Evolutionary conservation across 1,140 invertebrate species (phyloP).

Genomic region (Rhynchophorus ferrugineus): DNA sequence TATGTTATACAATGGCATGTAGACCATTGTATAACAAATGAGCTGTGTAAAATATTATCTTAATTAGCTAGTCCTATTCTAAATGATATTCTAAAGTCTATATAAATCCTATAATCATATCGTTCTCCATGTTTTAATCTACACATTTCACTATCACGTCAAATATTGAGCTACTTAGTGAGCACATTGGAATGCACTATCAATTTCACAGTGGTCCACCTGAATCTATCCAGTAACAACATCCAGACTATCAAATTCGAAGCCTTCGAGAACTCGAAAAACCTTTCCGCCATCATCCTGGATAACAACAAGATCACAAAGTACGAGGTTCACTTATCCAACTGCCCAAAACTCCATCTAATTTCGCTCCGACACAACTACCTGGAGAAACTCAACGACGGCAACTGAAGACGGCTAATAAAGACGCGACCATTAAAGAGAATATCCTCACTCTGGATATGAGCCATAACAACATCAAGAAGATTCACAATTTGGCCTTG

Average conservation of each 20-base stretch:
- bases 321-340: slow-evolving; percentile 16
- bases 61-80: no score
- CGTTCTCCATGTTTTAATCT: no score
- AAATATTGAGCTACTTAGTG: no score
- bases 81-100: no score
- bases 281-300: slow-evolving; percentile 15
- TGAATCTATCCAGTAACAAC: slow-evolving; percentile 23
- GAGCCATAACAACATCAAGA: slow-evolving; percentile 25
- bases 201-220: slow-evolving; percentile 14
- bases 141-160: no score
- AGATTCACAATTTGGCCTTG: slow-evolving; percentile 20
- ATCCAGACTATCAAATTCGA: slow-evolving; percentile 12
- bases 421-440: slow-evolving; percentile 16
- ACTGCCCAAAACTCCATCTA: slow-evolving; percentile 12
- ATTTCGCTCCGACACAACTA: slow-evolving; percentile 24
- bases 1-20: no score
- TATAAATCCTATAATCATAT: no score
- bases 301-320: slow-evolving; percentile 24
- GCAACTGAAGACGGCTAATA: slow-evolving; percentile 16
- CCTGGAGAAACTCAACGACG: no score
- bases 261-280: slow-evolving; percentile 26
- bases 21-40: no score
- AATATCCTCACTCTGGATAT: slow-evolving; percentile 15
- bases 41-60: no score
- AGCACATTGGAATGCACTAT: no score